Base-by-base conservation (phyloP, 2,888 invertebrate species). In the Melanargia galathea region DNA sequence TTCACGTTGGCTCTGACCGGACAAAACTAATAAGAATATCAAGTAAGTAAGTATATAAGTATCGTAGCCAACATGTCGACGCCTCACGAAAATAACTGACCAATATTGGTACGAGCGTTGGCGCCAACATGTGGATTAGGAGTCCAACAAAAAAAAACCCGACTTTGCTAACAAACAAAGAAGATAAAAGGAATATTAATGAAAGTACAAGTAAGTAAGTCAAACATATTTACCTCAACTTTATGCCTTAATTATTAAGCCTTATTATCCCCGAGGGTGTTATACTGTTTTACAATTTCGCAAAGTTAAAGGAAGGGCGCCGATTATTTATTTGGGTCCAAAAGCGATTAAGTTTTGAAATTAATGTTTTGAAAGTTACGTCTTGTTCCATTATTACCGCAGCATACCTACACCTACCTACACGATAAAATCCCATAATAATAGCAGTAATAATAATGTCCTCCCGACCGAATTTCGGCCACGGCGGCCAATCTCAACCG, bases 241-340 rank as follows among this genome's bases (percentile, higher is more conserved):
- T 60, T 40, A 6, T 30, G 16, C 46, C 26, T 26, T 55, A 63
- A 49, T 54, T 49, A 60, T 55, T 49, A 63, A 54, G 26, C 20
- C 30, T 54, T 40, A 63, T 63, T 55, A 60, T 20, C 33, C 63
- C 35, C 49, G 22, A 30, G 11, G 54, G 63, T 8, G 48, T 48
- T 48, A 60, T 63, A 52, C 40, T 63, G 60, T 55, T 58, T 58
- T 59, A 59, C 48, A 30, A 59, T 46, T 59, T 54, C 52, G 35
- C 35, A 38, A 63, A 63, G 46, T 59, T 54, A 51, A 51, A 30
- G 30, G 30, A 51, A 30, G 30, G 49, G n/a, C 18, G 18, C 16
- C 52, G 33, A 33, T 18, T 52, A 52, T 52, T 52, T 52, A 52
- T 52, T 52, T 35, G 40, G 54, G 30, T 18, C n/a, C 46, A 38